A percentile compares a stretch with the other conserved stretches of the same genome.
Evolutionary conservation across 2,888 invertebrate genomes (phyloP).

Genomic region (Crossocerus cetratus): DNA sequence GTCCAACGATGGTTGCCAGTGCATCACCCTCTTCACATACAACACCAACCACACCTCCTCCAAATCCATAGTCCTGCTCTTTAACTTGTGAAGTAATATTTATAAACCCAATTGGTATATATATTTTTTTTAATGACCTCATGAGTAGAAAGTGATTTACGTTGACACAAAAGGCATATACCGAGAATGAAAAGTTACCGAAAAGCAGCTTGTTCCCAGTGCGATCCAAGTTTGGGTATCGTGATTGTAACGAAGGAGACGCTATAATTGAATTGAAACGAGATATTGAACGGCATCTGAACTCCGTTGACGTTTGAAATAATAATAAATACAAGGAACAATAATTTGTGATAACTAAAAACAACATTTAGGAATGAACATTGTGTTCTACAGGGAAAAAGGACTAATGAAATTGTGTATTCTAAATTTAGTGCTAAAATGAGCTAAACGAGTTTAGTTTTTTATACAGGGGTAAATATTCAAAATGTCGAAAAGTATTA

Average conservation of each 20-base stretch:
- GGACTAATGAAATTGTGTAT: slow-evolving; percentile 69
- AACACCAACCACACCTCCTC: slow-evolving; percentile 75
- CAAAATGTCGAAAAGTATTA: slow-evolving; percentile 68
- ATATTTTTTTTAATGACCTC: slow-evolving; percentile 66
- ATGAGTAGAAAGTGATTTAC: slow-evolving; percentile 66
- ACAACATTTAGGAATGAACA: slow-evolving; percentile 72
- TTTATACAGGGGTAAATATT: slow-evolving; percentile 71
- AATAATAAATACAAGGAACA: slow-evolving; percentile 73
- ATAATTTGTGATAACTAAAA: slow-evolving; percentile 75
- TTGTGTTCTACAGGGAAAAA: slow-evolving; percentile 74
- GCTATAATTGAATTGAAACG: slow-evolving; percentile 60
- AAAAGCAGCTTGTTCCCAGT: slow-evolving; percentile 62
- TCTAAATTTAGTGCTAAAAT: slow-evolving; percentile 74
- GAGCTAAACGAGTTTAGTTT: slow-evolving; percentile 74
- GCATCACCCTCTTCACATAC: slow-evolving; percentile 72
- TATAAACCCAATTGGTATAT: slow-evolving; percentile 68
- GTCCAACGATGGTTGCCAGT: slow-evolving; percentile 70
- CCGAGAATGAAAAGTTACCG: slow-evolving; percentile 55
- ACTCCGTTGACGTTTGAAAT: slow-evolving; percentile 65
- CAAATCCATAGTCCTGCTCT: slow-evolving; percentile 75
- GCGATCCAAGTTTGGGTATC: slow-evolving; percentile 57
- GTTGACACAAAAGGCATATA: slow-evolving; percentile 57
- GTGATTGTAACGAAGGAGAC: slow-evolving; percentile 54
- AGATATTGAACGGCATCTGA: slow-evolving; percentile 61
- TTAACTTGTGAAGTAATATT: slow-evolving; percentile 64